Evolutionary conservation across 2,113 vertebrate genomes (phyloP), one percentile per base, ranked within the genome.

Genomic region (Gasterosteus nipponicus): DNA sequence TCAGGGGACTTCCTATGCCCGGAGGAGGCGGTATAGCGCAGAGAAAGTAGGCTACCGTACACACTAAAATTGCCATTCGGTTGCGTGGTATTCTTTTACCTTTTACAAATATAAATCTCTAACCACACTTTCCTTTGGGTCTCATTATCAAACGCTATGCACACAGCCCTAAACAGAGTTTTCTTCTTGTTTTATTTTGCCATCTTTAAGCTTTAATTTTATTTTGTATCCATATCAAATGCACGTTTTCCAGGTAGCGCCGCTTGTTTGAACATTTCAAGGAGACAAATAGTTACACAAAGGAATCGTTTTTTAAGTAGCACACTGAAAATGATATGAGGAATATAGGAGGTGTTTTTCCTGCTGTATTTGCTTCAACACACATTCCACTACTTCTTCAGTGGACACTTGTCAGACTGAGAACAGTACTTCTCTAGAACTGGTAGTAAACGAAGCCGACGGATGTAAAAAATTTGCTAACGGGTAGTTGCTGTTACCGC

Each of bases 1-100:
- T 88, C 71, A 67, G 57, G 88, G 89, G 90, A 87, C 71, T 82
- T 85, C 58, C 58, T 61, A 70, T 69, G 75, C 86, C 86, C 65
- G 4, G 78, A 73, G 89, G 86, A 84, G 74, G 78, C 54, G 29
- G 46, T 65, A 75, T 29, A 46, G 81, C 35, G 35, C 67, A 69
- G 62, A 41, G n/a, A 87, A 88, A 87, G 66, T 87, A 82, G 90
- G 87, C 86, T 86, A 69, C 35, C 0, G 10, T 66, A 31, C 72
- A 71, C 47, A 69, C 46, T 78, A 58, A 47, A 33, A 44, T 61
- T 54, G 38, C 75, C 74, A 82, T 88, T 83, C 64, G 41, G 66
- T 75, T 71, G 71, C 73, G 42, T 77, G 65, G 68, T 78, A 78
- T 90, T 85, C 80, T 81, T 84, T 75, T 3, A 22, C 63, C 11